Evolutionary conservation across 1,140 invertebrate species (phyloP), one percentile per base, ranked within the genome.

Genomic region (Aricia agestis): DNA sequence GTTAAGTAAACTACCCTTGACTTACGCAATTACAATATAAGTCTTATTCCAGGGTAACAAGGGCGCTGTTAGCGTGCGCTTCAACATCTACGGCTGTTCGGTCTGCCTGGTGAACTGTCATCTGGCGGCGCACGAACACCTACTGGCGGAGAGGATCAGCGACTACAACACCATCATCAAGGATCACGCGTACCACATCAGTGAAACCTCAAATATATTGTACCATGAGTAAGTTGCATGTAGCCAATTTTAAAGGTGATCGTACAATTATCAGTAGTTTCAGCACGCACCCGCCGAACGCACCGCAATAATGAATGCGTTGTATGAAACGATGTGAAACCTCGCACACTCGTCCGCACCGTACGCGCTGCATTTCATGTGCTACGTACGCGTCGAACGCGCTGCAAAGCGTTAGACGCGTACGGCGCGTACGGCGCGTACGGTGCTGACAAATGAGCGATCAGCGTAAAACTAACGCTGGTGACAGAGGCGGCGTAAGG

Each of bases 21-120:
- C 36, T 36, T 36, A 6, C 6, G 36, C 0, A 36, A 7, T 36
- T 36, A 36, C 36, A 36, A 36, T 36, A 36, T 36, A 6, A 36
- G 36, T 36, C 36, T 36, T 36, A 36, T 93, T 93, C n/a, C 86
- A 98, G 97, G 98, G 98, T 69, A 99, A 98, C 87, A 99, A 99
- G 93, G 98, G 98, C 19, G 98, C 96, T 2, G 96, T 98, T 0
- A 97, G 96, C 81, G 93, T 98, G 65, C 93, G 98, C 66, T 94
- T 98, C 76, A 96, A 96, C 76, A 92, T 97, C 10, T 97, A 97
- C 82, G 98, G 97, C 11, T 95, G 95, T 74, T 97, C 96, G 15
- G 79, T 98, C 36, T 98, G 97, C 79, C 93, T 98, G 42, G 95
- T 98, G 0, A 98, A 98, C 80, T 94, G 95, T 45, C 98, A 99